These are phyloP conservation scores for Pseudomyrmex pallidus DNA, from an alignment of 1,140 invertebrate species.

Conservation along the genomic window DNA sequence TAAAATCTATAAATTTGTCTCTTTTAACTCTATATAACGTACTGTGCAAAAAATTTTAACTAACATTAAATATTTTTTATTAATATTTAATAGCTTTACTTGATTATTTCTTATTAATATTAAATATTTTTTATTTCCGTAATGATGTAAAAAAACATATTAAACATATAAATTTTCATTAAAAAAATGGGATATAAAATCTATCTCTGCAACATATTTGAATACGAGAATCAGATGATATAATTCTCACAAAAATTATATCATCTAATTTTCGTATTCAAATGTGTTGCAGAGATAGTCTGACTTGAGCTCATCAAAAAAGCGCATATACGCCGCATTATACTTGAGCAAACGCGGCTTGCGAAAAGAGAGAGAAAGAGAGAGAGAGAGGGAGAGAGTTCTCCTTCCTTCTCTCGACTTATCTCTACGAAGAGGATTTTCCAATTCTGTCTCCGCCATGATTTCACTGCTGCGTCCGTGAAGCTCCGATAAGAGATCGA, in stretches of 20 bases:
- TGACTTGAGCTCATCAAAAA: constrained; percentile 38
- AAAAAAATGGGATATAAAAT: not conserved
- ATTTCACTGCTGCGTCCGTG: constrained; percentile 14
- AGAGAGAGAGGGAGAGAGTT: not conserved
- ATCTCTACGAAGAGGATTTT: constrained; percentile 52
- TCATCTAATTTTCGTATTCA: not conserved
- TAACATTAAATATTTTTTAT: not conserved
- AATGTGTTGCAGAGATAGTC: constrained; percentile 29
- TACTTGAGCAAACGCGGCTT: not conserved
- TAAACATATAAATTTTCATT: not conserved
- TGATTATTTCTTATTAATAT: not conserved
- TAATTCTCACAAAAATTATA: not conserved
- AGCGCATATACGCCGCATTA: not conserved
- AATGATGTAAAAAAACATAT: not conserved
- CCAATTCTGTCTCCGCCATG: constrained; percentile 25
- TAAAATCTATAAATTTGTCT: too few relatives aligned
- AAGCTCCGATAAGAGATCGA: constrained; percentile 26
- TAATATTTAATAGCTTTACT: too few relatives aligned
- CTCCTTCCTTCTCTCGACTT: constrained; percentile 40
- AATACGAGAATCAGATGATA: too few relatives aligned
- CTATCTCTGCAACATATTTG: too few relatives aligned
- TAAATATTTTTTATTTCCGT: not conserved
- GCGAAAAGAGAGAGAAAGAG: not conserved
- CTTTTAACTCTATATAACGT: not conserved
- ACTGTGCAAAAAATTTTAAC: not conserved